A percentile compares a stretch with the other conserved stretches of the same genome.
These are phyloP conservation scores for Porites australiensis DNA, from an alignment of 64 coral and sea anemone species.

Conservation along the genomic window DNA sequence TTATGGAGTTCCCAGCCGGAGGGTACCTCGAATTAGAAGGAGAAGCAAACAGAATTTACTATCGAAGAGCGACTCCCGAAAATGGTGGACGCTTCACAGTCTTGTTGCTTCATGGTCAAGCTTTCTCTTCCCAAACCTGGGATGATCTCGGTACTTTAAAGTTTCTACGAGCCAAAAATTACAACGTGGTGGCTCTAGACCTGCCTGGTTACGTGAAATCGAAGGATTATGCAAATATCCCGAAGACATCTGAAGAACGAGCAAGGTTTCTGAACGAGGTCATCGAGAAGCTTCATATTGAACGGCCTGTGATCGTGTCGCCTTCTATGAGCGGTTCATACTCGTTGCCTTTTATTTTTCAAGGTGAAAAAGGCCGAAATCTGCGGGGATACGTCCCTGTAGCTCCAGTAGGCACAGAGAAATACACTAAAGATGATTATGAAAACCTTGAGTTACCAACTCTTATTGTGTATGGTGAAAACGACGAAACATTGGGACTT, in stretches of 20 bases:
- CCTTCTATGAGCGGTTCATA: conserved; percentile 91
- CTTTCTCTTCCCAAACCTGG: conserved; percentile 87
- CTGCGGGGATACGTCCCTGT: conserved; percentile 80
- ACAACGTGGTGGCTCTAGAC: conserved; percentile 84
- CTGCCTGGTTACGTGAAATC: conserved; percentile 88
- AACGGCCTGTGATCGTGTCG: conserved; percentile 63
- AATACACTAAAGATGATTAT: conserved; percentile 58
- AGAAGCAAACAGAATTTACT: conserved; percentile 1
- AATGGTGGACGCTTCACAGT: conserved; percentile 34
- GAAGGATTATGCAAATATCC: conserved; percentile 5
- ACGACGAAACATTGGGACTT: conserved; percentile 50
- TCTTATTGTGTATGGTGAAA: conserved; percentile 73
- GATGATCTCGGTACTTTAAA: conserved; percentile 78
- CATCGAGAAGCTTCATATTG: conserved; percentile 42
- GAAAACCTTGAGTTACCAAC: conserved; percentile 53
- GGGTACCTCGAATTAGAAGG: conserved; percentile 22
- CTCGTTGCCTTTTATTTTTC: conserved; percentile 78
- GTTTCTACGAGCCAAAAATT: conserved; percentile 66
- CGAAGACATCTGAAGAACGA: conserved; percentile 41
- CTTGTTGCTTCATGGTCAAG: conserved; percentile 83
- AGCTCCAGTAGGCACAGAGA: conserved; percentile 75
- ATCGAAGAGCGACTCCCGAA: not conserved
- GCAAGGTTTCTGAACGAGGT: conserved; percentile 68
- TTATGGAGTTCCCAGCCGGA: not conserved
- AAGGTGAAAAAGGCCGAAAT: conserved; percentile 24